Evolutionary conservation across 2,113 vertebrate genomes (phyloP), one percentile per base, ranked within the genome.

Genomic region (Suricata suricatta): DNA sequence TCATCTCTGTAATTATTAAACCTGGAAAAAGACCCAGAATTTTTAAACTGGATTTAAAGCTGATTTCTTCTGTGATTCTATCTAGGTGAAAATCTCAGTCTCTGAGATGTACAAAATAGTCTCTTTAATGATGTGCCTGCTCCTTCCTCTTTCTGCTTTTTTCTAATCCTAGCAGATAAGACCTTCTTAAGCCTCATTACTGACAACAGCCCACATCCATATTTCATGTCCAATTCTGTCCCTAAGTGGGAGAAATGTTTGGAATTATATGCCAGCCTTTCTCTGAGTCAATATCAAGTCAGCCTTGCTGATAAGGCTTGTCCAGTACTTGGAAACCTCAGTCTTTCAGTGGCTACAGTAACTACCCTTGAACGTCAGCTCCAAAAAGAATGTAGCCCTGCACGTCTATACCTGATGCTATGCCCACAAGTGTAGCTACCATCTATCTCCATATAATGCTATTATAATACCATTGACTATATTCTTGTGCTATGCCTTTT

Each of bases 1-100:
- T 94, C 93, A 86, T 86, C 93, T 80, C 21, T 60, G 25, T 33
- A 74, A 68, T 57, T 90, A 60, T 68, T 95, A 82, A 84, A 54
- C 41, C 35, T 92, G 60, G 44, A 31, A 71, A 92, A 84, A 76
- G 16, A 96, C 47, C 12, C 54, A 41, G 23, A 38, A 77, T 77
- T 94, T 57, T 69, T 27, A 7, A 41, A 72, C 2, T n/a, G 69
- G 44, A 81, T 81, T 72, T 77, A 41, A 96, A 90, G 6, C 41
- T 44, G 3, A 89, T 68, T 89, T 90, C 13, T 84, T 97, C 71
- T 57, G 15, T 63, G 35, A 76, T 29, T 77, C 52, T 88, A 15
- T 79, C 76, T 66, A 57, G 11, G 15, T 38, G n/a, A 81, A 84
- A 72, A 54, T 90, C 19, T 74, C 3, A 0, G 33, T 66, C 33